Base-by-base conservation (phyloP, 2,888 invertebrate species). In the Lasioglossum lativentre region DNA sequence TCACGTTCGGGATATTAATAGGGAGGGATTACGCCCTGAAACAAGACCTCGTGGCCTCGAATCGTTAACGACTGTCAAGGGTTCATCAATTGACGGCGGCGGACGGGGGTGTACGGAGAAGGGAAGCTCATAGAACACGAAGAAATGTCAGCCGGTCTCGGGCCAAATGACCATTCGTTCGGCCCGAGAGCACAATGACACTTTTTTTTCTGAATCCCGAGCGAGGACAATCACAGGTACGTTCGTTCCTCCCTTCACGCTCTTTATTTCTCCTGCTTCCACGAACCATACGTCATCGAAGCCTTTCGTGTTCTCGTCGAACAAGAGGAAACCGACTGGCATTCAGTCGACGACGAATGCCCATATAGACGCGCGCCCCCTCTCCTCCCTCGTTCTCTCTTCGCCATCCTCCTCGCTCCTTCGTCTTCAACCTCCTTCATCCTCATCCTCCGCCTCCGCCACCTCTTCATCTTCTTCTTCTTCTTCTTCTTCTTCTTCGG, bases 261-360 rank as follows among this genome's bases (percentile, higher is more conserved):
- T 88, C 90, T 90, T 91, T 90, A 89, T 90, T 90, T 84, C 91
- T 85, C 82, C 91, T 87, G 81, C 90, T 90, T 91, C 91, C 87
- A 87, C 90, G 89, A 91, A 91, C 89, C 88, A 91, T 91, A 91
- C 90, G 91, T 91, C 91, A 91, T 90, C 91, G 91, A 91, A 91
- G 91, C 86, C 91, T 91, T 91, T 91, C 91, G 89, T 89, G 85
- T 85, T 86, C 89, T 89, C 88, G 91, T 91, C 91, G 89, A 91
- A 91, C 90, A 91, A 91, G 91, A 90, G 91, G 90, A 88, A 89
- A 87, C 89, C 86, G 86, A 90, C 88, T 88, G 90, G 90, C 86
- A 90, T 90, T 90, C 91, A 90, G 87, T 91, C 88, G 88, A 89
- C 86, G 85, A 90, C 89, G 89, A 87, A 82, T 85, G 89, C 86